A percentile compares a stretch with the other conserved stretches of the same genome.
Evolutionary conservation across 1,140 invertebrate species (phyloP).

Genomic region (Lucilia cuprina): DNA sequence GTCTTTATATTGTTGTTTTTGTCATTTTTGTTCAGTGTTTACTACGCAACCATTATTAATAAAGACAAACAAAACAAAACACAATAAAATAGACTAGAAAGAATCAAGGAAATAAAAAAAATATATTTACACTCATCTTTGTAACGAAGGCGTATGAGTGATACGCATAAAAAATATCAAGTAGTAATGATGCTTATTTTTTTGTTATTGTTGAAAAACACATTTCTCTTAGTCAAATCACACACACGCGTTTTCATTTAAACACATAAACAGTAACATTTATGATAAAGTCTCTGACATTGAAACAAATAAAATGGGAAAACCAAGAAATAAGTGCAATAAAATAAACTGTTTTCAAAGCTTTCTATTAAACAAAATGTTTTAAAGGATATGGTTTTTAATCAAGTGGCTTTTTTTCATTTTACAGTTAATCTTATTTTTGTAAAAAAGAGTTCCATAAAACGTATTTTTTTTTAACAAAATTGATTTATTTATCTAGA

Average conservation of each 20-base stretch:
- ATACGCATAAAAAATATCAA: conserved; percentile 5
- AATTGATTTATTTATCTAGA: too few relatives aligned
- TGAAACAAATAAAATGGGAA: not conserved
- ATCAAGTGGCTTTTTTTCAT: too few relatives aligned
- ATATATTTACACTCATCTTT: not conserved
- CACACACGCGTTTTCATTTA: too few relatives aligned
- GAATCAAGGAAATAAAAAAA: not conserved
- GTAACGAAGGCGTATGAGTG: not conserved
- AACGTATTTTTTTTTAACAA: too few relatives aligned
- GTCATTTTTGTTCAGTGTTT: not conserved
- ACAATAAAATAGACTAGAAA: too few relatives aligned
- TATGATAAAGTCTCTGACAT: not conserved
- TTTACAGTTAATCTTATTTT: too few relatives aligned
- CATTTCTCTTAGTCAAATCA: not conserved
- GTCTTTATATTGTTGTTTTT: not conserved
- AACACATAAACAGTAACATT: not conserved
- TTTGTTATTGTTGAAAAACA: not conserved
- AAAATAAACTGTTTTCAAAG: too few relatives aligned
- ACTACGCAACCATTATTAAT: conserved; percentile 2
- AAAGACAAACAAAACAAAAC: not conserved
- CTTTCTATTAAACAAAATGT: too few relatives aligned
- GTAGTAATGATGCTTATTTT: not conserved
- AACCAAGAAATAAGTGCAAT: too few relatives aligned
- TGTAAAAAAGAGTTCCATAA: too few relatives aligned
- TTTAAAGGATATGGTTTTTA: too few relatives aligned